Evolutionary conservation across 2,888 invertebrate genomes (phyloP), one percentile per base, ranked within the genome.

Genomic region (Drosophila borealis): DNA sequence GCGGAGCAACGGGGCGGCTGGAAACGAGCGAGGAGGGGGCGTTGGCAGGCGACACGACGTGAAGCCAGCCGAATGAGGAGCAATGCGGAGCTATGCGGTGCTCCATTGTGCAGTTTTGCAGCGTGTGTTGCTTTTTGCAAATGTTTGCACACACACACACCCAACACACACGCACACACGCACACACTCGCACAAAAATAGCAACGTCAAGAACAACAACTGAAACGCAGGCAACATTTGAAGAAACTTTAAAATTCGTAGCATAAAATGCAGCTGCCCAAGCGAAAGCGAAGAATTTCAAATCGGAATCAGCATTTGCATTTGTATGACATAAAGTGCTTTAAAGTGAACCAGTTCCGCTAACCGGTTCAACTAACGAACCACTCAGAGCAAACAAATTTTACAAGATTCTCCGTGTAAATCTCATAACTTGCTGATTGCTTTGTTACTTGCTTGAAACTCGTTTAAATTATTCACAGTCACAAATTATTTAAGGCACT

Each of bases 101-200:
- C 74, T 64, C 73, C 74, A 88, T 82, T 88, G 82, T 83, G 72
- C 78, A 72, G 80, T 88, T 83, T 83, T 83, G 86, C 83, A 83
- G 88, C 83, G 88, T 83, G 88, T 83, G 83, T 83, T 78, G 83
- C 80, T 82, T 82, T 82, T 82, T 82, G 82, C 69, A 81, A 82
- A 88, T 82, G 81, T 81, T 82, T 81, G 80, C 79, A 69, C 63
- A 81, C 78, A 80, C 50, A 64, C 46, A 73, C 53, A 55, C 44
- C 54, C 53, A 51, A 51, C 45, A 50, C 19, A 54, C 42, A 51
- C 48, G 61, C 59, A 63, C 25, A 37, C 21, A 37, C n/a, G 65
- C 10, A 11, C 42, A 63, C 21, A 61, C 48, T 64, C 55, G 34
- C 33, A 42, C 65, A 65, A 80, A 62, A 79, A 48, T 49, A 48